Conservation (phyloP, 1,140 invertebrate genomes). For the Drosophila bocki region DNA sequence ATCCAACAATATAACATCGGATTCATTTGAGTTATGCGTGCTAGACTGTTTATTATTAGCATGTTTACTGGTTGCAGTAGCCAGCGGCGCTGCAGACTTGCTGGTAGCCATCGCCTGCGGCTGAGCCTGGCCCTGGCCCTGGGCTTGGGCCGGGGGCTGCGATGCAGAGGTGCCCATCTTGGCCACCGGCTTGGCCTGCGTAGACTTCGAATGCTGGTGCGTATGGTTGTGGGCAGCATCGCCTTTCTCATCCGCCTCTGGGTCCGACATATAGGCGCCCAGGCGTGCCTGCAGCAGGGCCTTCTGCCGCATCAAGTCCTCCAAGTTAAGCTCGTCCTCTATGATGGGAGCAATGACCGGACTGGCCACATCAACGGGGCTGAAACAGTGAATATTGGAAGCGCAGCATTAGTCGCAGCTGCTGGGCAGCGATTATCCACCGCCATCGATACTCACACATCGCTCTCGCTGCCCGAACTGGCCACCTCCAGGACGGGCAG, state of each 20-base stretch:
- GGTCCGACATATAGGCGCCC: slow-evolving; percentile 87
- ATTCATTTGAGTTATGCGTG: slow-evolving; percentile 82
- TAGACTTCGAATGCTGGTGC: slow-evolving; percentile 9
- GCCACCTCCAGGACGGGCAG: slow-evolving; percentile 87
- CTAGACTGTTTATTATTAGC: slow-evolving; percentile 81
- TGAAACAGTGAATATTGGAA: slow-evolving; percentile 85
- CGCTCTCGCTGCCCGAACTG: slow-evolving; percentile 90
- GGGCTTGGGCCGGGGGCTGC: slow-evolving; percentile 14
- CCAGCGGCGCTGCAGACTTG: slow-evolving; percentile 70
- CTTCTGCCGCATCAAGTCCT: slow-evolving; percentile 95
- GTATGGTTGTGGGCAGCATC: slow-evolving; percentile 9
- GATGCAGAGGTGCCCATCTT: slow-evolving; percentile 20
- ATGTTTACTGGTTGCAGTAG: slow-evolving; percentile 82
- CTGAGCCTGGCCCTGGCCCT: slow-evolving; percentile 3
- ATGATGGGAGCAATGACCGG: slow-evolving; percentile 90
- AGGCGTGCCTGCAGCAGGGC: slow-evolving; percentile 89
- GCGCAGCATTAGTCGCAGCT: neutral
- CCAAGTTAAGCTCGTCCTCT: slow-evolving; percentile 94
- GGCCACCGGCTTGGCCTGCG: slow-evolving; percentile 12
- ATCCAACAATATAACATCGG: slow-evolving; percentile 86
- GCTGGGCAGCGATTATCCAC: neutral
- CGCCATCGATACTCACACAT: slow-evolving; percentile 72
- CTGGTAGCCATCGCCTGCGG: slow-evolving; percentile 44
- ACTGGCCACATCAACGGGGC: slow-evolving; percentile 89
- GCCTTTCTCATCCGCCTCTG: slow-evolving; percentile 75